Evolutionary conservation across 2,113 vertebrate species (phyloP).

Genomic region (Engraulis encrasicolus): DNA sequence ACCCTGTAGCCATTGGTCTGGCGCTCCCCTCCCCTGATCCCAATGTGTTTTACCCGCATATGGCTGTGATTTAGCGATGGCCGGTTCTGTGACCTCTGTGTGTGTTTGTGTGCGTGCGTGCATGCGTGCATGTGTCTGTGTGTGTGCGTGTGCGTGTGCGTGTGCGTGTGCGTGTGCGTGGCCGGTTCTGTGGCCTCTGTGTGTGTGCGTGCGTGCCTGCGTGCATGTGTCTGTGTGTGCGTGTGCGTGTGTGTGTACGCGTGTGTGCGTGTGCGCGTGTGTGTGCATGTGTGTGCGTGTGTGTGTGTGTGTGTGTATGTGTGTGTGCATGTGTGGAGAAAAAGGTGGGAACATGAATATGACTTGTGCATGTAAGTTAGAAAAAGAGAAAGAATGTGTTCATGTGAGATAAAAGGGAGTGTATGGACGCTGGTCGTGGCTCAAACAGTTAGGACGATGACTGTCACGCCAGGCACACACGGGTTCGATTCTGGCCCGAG

Average conservation of each 20-base stretch:
- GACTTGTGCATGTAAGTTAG: background rate
- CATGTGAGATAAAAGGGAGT: background rate
- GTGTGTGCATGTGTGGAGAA: constrained; percentile 18
- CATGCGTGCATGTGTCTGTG: constrained; percentile 29
- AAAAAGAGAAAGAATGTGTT: constrained; percentile 28
- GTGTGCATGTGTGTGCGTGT: constrained; percentile 4
- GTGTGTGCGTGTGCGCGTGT: constrained; percentile 21
- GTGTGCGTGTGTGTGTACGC: constrained; percentile 2
- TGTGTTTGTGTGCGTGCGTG: background rate
- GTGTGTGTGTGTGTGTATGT: constrained; percentile 31
- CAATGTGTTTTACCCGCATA: constrained; percentile 48
- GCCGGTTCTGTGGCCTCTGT: constrained; percentile 44
- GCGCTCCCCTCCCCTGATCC: no score
- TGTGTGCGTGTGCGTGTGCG: background rate
- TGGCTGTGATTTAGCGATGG: constrained; percentile 69
- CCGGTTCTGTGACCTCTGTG: constrained; percentile 42
- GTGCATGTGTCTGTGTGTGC: constrained; percentile 29
- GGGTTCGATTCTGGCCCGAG: no score
- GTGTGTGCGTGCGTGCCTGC: constrained; percentile 2
- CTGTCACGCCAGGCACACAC: no score
- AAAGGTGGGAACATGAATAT: background rate
- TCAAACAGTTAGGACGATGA: no score
- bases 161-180: constrained; percentile 32
- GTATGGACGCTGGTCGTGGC: no score
- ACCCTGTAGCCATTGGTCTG: constrained; percentile 47